phyloP scores from a whole-genome alignment of 2,113 vertebrate genomes.

The Calyptommatus sinebrachiatus region DNA sequence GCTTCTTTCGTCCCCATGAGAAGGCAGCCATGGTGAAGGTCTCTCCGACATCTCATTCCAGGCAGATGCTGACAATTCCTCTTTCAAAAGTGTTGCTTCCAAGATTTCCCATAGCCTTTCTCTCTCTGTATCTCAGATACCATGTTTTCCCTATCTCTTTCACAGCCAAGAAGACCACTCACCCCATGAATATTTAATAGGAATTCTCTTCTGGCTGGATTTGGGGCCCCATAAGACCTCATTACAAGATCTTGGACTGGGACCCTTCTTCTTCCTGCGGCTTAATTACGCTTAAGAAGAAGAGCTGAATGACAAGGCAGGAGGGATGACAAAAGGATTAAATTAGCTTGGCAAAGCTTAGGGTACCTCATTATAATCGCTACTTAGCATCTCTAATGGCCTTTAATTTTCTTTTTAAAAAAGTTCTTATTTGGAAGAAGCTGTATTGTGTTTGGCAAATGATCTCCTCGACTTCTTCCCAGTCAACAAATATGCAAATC shows the following conservation, averaged over 20 bases:
- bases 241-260: constrained; percentile 80
- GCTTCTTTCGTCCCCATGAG: too few relatives aligned
- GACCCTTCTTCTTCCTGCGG: constrained; percentile 81
- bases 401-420: constrained; percentile 49
- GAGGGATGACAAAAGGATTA: constrained; percentile 84
- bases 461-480: constrained; percentile 48
- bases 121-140: not conserved
- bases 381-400: constrained; percentile 82
- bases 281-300: constrained; percentile 86
- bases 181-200: constrained; percentile 87
- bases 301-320: constrained; percentile 76
- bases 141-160: constrained; percentile 71
- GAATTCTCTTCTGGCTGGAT: constrained; percentile 77
- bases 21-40: too few relatives aligned
- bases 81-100: constrained; percentile 69
- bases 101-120: constrained; percentile 2
- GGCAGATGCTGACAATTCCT: constrained; percentile 32
- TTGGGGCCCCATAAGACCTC: constrained; percentile 75
- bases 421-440: constrained; percentile 57
- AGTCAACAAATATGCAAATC: not conserved
- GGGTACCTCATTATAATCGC: constrained; percentile 81
- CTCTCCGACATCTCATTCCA: too few relatives aligned
- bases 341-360: constrained; percentile 80
- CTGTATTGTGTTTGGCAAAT: constrained; percentile 44
- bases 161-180: constrained; percentile 71